These are phyloP conservation scores for Trachelus stipa DNA, from an alignment of 2,888 invertebrate genomes.

Conservation along the genomic window DNA sequence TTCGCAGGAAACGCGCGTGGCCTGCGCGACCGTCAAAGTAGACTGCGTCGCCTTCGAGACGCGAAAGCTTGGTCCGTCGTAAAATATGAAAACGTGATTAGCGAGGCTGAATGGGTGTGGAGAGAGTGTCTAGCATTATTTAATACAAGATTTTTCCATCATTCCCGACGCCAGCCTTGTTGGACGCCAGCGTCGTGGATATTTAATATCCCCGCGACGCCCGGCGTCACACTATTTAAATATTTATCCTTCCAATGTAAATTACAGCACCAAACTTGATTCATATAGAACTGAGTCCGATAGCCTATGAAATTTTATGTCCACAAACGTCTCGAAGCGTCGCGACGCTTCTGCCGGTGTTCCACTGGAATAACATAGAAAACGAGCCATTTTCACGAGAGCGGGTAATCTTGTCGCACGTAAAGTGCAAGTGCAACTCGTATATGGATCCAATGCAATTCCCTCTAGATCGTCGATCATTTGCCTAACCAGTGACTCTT, in stretches of 20 bases:
- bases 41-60: neutral
- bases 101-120: neutral
- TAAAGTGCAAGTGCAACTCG: neutral
- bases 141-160: neutral
- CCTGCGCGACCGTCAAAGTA: neutral
- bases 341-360: neutral
- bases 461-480: neutral
- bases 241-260: neutral
- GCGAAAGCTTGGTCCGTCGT: conserved; percentile 33
- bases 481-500: neutral
- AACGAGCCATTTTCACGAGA: neutral
- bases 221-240: neutral
- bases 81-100: conserved; percentile 40
- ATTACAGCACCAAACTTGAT: neutral
- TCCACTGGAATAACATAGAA: neutral
- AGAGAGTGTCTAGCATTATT: neutral
- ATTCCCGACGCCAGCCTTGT: neutral
- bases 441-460: neutral
- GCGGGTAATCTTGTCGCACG: neutral
- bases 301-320: neutral
- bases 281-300: neutral
- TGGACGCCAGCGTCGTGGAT: neutral
- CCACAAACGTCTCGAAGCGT: neutral
- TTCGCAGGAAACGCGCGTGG: neutral
- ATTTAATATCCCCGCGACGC: neutral